Base-by-base conservation (phyloP, 2,113 vertebrate species). In the Synodontis membranacea region DNA sequence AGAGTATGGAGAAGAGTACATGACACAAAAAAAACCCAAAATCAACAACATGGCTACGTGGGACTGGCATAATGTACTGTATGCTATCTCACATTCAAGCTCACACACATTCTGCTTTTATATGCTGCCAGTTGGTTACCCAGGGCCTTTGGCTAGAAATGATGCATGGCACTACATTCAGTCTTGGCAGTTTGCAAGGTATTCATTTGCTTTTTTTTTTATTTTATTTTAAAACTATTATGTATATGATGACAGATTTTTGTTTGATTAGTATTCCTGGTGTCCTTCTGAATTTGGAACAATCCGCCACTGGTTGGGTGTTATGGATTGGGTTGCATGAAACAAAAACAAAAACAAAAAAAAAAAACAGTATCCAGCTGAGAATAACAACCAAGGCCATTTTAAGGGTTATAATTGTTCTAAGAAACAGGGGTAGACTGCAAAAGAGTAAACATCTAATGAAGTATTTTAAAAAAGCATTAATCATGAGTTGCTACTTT, bases 121-220 rank as follows among this genome's bases (percentile, higher is more conserved):
- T 64, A 46, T 48, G 25, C 80, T 64, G 80, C 58, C 80, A 82
- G 10, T 46, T 82, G 39, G 56, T n/a, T 48, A 42, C 39, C 9
- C 48, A 21, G 80, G 28, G 80, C 58, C 25, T 44, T 48, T 82
- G 80, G 80, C 58, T 5, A 64, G 37, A 58, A 39, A 44, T 14
- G 21, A 44, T 60, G 31, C 56, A 81, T 62, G 37, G 14, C 37
- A 81, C 25, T 82, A 82, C 15, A 64, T 82, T 44, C 39, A 64
- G 44, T 31, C 25, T 14, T 64, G 42, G 15, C 37, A 19, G 17
- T 17, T 64, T 46, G 7, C 23, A 64, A 28, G 11, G 11, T 28
- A 74, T 74, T 46, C 11, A 46, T 46, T 80, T 56, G 11, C 12
- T 81, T 60, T 80, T 62, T 60, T 60, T 81, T 81, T 60, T 39